A percentile compares a stretch with the other conserved stretches of the same genome.
phyloP scores from a whole-genome alignment of 1,140 invertebrate genomes.

The Antheraea mylitta region DNA sequence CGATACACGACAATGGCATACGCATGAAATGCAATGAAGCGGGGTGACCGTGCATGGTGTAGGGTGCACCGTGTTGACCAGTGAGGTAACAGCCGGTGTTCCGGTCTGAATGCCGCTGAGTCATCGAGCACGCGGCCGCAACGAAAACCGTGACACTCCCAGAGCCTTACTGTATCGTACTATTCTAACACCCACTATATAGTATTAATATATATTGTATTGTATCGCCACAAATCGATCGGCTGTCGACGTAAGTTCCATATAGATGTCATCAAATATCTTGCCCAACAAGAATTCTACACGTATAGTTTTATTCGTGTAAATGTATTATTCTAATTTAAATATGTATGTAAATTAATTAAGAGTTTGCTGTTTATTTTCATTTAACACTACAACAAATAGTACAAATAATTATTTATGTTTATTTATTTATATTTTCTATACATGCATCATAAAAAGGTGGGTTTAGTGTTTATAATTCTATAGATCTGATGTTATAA shows the following conservation, averaged over 20 bases:
- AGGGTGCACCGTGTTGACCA: conserved; percentile 25
- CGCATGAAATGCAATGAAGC: conserved; percentile 59
- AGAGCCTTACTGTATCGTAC: not conserved
- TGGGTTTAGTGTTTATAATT: no score
- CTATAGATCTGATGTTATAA: no score
- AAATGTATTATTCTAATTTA: no score
- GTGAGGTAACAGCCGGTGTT: conserved; percentile 40
- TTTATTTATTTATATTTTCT: no score
- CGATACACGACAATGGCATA: conserved; percentile 57
- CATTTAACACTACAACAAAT: no score
- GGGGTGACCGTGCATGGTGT: conserved; percentile 47
- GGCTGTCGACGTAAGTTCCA: not conserved
- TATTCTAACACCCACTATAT: not conserved
- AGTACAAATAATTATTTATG: no score
- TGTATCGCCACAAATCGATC: not conserved
- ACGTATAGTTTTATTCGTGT: no score
- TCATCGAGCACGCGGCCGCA: conserved; percentile 11
- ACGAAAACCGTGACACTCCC: not conserved
- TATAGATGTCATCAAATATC: not conserved
- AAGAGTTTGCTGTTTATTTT: no score
- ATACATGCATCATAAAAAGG: no score
- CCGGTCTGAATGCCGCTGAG: conserved; percentile 45
- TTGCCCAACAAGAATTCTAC: no score
- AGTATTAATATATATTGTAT: not conserved
- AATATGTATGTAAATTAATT: no score